Evolutionary conservation across 2,113 vertebrate genomes (phyloP).

Genomic region (Aphyosemion australe): DNA sequence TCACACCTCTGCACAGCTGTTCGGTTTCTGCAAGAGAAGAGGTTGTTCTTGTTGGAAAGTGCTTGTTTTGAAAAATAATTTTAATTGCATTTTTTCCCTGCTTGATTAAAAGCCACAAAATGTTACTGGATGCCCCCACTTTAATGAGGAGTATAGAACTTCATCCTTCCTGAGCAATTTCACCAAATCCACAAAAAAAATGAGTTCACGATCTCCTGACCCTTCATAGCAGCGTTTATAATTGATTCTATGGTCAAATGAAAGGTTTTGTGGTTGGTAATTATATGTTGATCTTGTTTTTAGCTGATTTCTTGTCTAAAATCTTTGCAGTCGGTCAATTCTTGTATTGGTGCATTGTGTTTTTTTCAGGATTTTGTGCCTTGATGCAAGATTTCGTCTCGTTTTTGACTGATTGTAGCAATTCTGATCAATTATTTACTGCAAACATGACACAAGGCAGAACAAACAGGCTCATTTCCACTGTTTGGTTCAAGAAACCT

Average conservation of each 20-base stretch:
- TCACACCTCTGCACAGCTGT: slow-evolving; percentile 2
- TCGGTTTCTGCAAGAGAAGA: not conserved
- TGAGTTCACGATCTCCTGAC: not conserved
- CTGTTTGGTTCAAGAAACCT: not conserved
- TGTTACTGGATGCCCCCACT: not conserved
- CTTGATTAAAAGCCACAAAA: too few relatives aligned
- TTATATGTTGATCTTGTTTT: too few relatives aligned
- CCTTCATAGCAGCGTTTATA: too few relatives aligned
- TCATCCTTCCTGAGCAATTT: not conserved
- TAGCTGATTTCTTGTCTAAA: not conserved
- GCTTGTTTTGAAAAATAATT: too few relatives aligned
- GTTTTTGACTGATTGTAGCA: not conserved
- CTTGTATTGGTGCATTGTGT: too few relatives aligned
- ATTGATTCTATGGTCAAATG: too few relatives aligned
- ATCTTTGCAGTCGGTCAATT: too few relatives aligned
- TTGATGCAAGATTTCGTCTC: not conserved
- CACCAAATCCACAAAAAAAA: not conserved
- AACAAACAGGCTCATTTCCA: not conserved
- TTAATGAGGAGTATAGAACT: not conserved
- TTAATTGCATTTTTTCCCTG: too few relatives aligned
- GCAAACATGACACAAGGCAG: not conserved
- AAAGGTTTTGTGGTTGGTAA: too few relatives aligned
- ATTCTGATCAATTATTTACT: not conserved
- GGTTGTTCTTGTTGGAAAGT: not conserved
- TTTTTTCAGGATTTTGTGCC: not conserved